Evolutionary conservation across 2,113 vertebrate species (phyloP).

Genomic region (Corydoras sp.): DNA sequence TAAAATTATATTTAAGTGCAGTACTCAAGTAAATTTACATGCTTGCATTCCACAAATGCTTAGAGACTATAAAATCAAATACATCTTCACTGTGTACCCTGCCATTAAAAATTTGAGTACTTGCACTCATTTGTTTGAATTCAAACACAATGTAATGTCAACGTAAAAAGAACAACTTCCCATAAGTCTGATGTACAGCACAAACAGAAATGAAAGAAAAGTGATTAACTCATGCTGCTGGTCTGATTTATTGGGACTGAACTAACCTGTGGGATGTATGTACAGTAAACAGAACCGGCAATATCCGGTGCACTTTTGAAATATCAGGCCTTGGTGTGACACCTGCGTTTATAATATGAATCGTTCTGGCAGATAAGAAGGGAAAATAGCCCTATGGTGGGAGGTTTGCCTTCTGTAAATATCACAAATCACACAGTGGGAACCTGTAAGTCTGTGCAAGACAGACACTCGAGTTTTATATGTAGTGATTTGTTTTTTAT

Average conservation of each 20-base stretch:
- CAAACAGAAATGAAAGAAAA: constrained; percentile 35
- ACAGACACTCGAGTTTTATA: too few species aligned
- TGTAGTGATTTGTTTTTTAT: too few species aligned
- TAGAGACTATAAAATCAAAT: neutral
- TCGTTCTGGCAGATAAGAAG: constrained; percentile 26
- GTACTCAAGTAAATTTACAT: too few species aligned
- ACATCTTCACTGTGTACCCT: neutral
- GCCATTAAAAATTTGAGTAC: too few species aligned
- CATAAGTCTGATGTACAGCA: neutral
- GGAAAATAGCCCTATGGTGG: neutral
- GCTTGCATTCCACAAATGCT: neutral
- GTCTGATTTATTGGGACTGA: constrained; percentile 37
- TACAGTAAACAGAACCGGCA: constrained; percentile 41
- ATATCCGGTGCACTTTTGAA: constrained; percentile 26
- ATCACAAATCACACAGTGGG: neutral
- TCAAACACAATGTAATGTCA: neutral
- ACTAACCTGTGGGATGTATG: constrained; percentile 33
- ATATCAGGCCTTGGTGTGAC: constrained; percentile 24
- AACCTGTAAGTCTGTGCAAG: too few species aligned
- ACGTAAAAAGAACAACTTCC: constrained; percentile 12
- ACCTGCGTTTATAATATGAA: constrained; percentile 37
- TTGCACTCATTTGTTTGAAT: neutral
- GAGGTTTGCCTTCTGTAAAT: constrained; percentile 46
- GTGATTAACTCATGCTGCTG: neutral
- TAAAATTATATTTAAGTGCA: too few species aligned